A percentile compares a stretch with the other conserved stretches of the same genome.
Conservation (phyloP, 2,888 invertebrate species). For the Salpingus planirostris region DNA sequence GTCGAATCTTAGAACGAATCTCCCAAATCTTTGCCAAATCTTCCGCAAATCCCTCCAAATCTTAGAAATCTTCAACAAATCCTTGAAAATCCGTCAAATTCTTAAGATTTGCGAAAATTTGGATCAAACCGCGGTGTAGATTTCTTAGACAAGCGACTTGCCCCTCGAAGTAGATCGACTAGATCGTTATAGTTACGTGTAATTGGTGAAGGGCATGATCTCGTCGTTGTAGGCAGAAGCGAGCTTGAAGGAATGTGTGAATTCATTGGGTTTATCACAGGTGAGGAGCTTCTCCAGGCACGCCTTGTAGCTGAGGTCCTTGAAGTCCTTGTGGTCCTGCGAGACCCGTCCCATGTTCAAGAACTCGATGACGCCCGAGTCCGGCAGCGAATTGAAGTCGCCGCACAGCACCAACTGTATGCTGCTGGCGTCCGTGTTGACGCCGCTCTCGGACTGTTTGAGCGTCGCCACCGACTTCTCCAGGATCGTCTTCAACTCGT, state of each 20-base stretch:
- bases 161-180: no score
- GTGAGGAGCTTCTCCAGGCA: conserved; percentile 84
- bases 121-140: no score
- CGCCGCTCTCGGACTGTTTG: conserved; percentile 55
- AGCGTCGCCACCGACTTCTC: conserved; percentile 79
- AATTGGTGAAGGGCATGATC: conserved; percentile 97
- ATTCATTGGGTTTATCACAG: conserved; percentile 77
- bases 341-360: conserved; percentile 83
- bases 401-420: conserved; percentile 93
- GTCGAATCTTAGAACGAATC: no score
- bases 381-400: conserved; percentile 96
- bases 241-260: conserved; percentile 93
- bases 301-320: conserved; percentile 86
- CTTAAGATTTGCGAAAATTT: no score
- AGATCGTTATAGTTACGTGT: conserved; percentile 78
- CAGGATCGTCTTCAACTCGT: conserved; percentile 80
- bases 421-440: conserved; percentile 63
- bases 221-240: conserved; percentile 92
- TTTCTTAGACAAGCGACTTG: no score
- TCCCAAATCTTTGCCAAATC: no score
- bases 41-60: no score
- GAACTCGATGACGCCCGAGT: conserved; percentile 96
- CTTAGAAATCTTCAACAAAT: no score
- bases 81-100: no score
- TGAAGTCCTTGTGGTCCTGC: conserved; percentile 91